These are phyloP conservation scores for Tenualosa ilisha DNA, from an alignment of 2,797 vertebrate species.

Conservation along the genomic window DNA sequence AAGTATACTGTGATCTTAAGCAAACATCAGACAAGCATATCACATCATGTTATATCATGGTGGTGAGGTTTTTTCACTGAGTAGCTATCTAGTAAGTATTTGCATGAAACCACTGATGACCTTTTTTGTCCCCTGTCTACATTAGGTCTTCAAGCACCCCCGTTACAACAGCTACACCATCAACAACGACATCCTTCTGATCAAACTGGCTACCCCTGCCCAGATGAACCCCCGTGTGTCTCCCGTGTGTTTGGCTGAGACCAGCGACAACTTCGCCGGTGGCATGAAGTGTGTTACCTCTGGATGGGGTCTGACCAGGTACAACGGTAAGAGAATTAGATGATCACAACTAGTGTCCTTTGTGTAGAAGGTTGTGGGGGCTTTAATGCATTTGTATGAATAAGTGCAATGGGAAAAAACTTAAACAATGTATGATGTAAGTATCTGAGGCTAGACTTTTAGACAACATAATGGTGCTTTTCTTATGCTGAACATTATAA, in stretches of 20 bases:
- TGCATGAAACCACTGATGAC: neutral
- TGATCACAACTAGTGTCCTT: neutral
- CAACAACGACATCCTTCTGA: constrained; percentile 80
- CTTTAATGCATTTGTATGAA: neutral
- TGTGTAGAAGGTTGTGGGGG: neutral
- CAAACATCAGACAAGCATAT: neutral
- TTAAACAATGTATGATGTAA: neutral
- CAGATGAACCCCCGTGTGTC: constrained; percentile 60
- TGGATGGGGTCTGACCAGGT: constrained; percentile 75
- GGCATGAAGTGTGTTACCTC: constrained; percentile 71
- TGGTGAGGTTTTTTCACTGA: neutral
- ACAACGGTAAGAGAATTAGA: constrained; percentile 62
- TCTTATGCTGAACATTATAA: too few species aligned
- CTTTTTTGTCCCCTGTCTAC: neutral
- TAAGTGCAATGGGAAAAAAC: neutral
- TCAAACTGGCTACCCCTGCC: constrained; percentile 78
- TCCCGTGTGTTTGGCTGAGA: constrained; percentile 74
- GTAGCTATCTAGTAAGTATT: neutral
- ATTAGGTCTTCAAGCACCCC: constrained; percentile 82
- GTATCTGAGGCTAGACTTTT: neutral
- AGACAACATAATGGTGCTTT: too few species aligned
- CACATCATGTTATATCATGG: neutral
- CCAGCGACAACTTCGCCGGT: constrained; percentile 62
- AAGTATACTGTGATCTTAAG: neutral
- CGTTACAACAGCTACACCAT: constrained; percentile 70